Evolutionary conservation across 92 coral and sea anemone genomes (phyloP), one percentile per base, ranked within the genome.

Genomic region (Porites lobata): DNA sequence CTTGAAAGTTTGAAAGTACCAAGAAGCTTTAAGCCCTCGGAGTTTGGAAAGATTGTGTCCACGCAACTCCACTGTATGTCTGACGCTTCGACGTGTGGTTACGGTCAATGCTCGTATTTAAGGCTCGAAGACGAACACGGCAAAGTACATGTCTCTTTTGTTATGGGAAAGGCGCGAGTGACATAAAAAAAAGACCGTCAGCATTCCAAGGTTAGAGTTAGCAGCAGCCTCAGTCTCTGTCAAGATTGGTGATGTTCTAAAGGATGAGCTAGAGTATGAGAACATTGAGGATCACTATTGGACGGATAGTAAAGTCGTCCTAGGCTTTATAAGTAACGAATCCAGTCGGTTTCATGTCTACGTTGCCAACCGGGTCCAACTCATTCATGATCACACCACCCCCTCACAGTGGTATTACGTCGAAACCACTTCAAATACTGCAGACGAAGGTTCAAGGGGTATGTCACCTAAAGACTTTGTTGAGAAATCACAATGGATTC

Each of bases 361-460:
- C 29, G 93, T 94, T 65, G 92, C 90, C n/a, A 85, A 87, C 68
- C 18, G 89, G 14, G 83, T 87, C 22, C 94, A 88, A 63, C 85
- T 71, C 19, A 88, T 88, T 8, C 89, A 73, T 56, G 92, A 83
- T 14, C 63, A 83, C 29, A 86, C 94, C 19, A 52, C 75, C 38
- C 95, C 91, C 51, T 71, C 90, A 20, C 93, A 89, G 68, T 88
- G 95, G 92, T 79, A 86, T 38, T 90, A 86, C 61, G 86, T 83
- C 43, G 91, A 85, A 10, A 67, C 87, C 26, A 17, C 85, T 1
- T 67, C 61, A 20, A 91, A 85, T 76, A 89, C 88, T 62, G 89
- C 94, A 50, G 92, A 94, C 75, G 83, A 91, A 88, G 91, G 94
- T 12, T 94, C 91, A 62, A 83, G 94, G 20, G 92, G 91, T 76